These are phyloP conservation scores for Ephestia elutella DNA, from an alignment of 1,140 invertebrate genomes.

Conservation along the genomic window DNA sequence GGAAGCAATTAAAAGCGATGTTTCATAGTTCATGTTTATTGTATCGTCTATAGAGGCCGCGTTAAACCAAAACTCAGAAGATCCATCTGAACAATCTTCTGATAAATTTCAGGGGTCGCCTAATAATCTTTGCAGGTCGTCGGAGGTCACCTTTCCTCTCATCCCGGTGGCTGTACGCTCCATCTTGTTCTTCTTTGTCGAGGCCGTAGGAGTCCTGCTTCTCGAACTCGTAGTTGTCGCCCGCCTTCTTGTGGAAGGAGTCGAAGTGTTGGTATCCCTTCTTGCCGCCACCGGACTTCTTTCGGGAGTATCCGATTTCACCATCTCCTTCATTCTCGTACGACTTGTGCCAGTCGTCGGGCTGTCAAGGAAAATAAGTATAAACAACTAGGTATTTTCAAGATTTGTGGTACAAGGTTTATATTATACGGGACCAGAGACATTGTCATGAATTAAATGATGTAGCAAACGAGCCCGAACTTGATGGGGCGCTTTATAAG, in stretches of 20 bases:
- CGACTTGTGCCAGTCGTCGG: constrained; percentile 58
- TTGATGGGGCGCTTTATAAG: too few relatives aligned
- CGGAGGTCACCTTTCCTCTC: constrained; percentile 55
- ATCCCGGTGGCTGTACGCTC: constrained; percentile 50
- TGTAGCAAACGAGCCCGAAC: too few relatives aligned
- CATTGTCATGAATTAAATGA: too few relatives aligned
- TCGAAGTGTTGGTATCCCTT: constrained; percentile 82
- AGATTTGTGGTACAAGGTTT: too few relatives aligned
- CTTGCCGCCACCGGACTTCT: constrained; percentile 78
- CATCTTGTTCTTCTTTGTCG: constrained; percentile 55
- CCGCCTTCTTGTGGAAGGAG: constrained; percentile 81
- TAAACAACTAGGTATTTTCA: too few relatives aligned
- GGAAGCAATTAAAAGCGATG: background rate
- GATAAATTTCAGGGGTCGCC: constrained; percentile 21
- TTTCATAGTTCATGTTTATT: background rate
- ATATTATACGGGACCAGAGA: too few relatives aligned
- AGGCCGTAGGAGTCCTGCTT: constrained; percentile 77
- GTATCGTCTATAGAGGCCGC: background rate
- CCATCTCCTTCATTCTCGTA: constrained; percentile 75
- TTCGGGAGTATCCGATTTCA: constrained; percentile 79
- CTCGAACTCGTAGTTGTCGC: constrained; percentile 81
- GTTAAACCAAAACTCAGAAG: constrained; percentile 9
- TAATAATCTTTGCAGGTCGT: constrained; percentile 17
- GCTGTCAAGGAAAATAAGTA: constrained; percentile 27
- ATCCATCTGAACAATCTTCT: constrained; percentile 36